These are phyloP conservation scores for Agriopis aurantiaria DNA, from an alignment of 2,888 invertebrate species.

Conservation along the genomic window DNA sequence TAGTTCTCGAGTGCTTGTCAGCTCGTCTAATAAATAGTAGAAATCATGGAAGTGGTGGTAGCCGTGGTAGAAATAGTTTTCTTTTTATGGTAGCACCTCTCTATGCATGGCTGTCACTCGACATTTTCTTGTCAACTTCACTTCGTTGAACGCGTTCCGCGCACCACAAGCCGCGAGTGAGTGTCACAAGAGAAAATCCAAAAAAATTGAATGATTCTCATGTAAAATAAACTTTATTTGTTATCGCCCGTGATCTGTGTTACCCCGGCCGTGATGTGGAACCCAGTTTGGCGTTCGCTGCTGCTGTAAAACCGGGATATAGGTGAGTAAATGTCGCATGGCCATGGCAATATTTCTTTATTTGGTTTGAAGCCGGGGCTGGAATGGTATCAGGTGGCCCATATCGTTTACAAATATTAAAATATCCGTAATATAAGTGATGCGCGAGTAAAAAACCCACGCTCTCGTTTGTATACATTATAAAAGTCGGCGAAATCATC, in stretches of 20 bases:
- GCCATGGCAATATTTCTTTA: conserved; percentile 73
- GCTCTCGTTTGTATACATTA: conserved; percentile 14
- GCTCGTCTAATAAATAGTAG: too few species aligned
- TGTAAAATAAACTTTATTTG: conserved; percentile 75
- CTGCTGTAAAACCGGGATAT: conserved; percentile 58
- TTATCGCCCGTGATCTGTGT: conserved; percentile 66
- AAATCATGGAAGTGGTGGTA: too few species aligned
- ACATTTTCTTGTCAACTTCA: conserved; percentile 15
- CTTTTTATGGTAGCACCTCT: conserved; percentile 2
- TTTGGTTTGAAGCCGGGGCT: conserved; percentile 73
- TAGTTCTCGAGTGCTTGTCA: too few species aligned
- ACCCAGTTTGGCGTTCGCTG: conserved; percentile 56
- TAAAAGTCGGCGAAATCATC: background rate
- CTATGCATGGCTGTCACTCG: background rate
- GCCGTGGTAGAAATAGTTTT: conserved; percentile 9
- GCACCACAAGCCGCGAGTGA: conserved; percentile 67
- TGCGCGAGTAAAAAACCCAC: conserved; percentile 25
- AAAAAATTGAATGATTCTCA: conserved; percentile 71
- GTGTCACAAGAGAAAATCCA: conserved; percentile 60
- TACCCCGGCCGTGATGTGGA: conserved; percentile 68
- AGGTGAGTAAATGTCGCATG: conserved; percentile 66
- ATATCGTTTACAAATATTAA: conserved; percentile 49
- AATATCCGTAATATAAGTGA: conserved; percentile 24
- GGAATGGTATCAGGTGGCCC: conserved; percentile 71
- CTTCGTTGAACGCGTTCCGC: conserved; percentile 58